Evolutionary conservation across 1,140 invertebrate genomes (phyloP).

Genomic region (Neodiprion lecontei): DNA sequence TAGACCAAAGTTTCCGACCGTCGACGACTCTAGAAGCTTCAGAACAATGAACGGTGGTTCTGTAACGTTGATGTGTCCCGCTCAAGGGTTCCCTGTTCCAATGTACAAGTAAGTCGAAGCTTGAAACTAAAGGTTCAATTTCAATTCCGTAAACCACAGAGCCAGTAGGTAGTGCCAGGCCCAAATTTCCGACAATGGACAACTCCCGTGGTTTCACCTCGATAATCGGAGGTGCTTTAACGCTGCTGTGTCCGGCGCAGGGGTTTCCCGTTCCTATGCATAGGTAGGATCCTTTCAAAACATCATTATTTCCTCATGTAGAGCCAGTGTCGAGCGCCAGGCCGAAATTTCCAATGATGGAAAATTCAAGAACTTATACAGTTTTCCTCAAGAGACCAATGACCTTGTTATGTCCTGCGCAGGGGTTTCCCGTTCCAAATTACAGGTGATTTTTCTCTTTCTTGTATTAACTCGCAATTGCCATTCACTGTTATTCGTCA

Average conservation of each 20-base stretch:
- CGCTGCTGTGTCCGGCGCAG: constrained; percentile 74
- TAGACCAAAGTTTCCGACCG: constrained; percentile 70
- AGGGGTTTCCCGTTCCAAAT: constrained; percentile 72
- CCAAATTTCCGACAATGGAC: constrained; percentile 76
- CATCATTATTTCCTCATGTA: constrained; percentile 44
- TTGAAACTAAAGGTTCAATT: constrained; percentile 14
- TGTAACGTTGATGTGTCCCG: constrained; percentile 68
- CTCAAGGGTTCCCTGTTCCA: constrained; percentile 74
- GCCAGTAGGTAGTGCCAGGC: constrained; percentile 76
- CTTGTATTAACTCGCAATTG: constrained; percentile 12
- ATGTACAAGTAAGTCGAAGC: constrained; percentile 69
- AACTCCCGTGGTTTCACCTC: constrained; percentile 64
- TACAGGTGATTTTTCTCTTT: constrained; percentile 66
- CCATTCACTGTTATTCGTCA: constrained; percentile 11
- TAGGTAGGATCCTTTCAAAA: constrained; percentile 61
- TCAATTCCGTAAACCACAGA: constrained; percentile 59
- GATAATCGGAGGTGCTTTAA: constrained; percentile 62
- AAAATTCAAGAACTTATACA: constrained; percentile 66
- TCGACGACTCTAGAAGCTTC: constrained; percentile 71
- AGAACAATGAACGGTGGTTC: constrained; percentile 36
- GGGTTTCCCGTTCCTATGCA: constrained; percentile 72
- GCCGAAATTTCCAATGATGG: constrained; percentile 76
- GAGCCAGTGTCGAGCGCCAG: constrained; percentile 78
- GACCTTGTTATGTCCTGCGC: constrained; percentile 73
- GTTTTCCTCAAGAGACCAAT: constrained; percentile 62